A percentile compares a stretch with the other conserved stretches of the same genome.
These are phyloP conservation scores for Patella caerulea DNA, from an alignment of 2,888 invertebrate genomes.

Conservation along the genomic window DNA sequence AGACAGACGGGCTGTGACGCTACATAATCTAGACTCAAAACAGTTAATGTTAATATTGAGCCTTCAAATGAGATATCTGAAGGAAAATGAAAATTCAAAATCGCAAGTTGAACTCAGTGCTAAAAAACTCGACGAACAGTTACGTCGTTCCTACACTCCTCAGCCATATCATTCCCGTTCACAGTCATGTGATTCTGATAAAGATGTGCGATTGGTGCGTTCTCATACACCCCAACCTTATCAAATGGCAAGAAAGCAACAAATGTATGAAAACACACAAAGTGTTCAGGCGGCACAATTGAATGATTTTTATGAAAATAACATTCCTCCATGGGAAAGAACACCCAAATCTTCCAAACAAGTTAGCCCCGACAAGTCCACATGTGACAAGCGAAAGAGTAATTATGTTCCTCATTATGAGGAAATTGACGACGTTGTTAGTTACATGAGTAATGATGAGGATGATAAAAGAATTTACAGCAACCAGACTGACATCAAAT, in stretches of 20 bases:
- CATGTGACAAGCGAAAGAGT: not conserved
- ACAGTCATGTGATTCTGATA: constrained; percentile 12
- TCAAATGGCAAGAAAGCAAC: constrained; percentile 26
- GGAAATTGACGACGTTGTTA: constrained; percentile 31
- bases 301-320: constrained; percentile 11
- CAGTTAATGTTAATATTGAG: constrained; percentile 59
- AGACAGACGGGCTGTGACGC: constrained; percentile 56
- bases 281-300: not conserved
- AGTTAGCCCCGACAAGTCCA: not conserved
- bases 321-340: constrained; percentile 1
- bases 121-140: constrained; percentile 17
- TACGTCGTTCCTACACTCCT: constrained; percentile 53
- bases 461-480: not conserved
- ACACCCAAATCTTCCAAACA: not conserved
- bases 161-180: constrained; percentile 44
- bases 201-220: constrained; percentile 45
- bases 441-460: not conserved
- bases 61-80: constrained; percentile 60
- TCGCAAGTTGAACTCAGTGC: constrained; percentile 31
- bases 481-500: not conserved
- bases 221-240: constrained; percentile 61
- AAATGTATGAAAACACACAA: not conserved
- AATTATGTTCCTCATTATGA: constrained; percentile 29
- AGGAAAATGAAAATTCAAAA: constrained; percentile 51
- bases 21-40: constrained; percentile 58